Base-by-base conservation (phyloP, 2,888 invertebrate species). In the Eupithecia subumbrata region DNA sequence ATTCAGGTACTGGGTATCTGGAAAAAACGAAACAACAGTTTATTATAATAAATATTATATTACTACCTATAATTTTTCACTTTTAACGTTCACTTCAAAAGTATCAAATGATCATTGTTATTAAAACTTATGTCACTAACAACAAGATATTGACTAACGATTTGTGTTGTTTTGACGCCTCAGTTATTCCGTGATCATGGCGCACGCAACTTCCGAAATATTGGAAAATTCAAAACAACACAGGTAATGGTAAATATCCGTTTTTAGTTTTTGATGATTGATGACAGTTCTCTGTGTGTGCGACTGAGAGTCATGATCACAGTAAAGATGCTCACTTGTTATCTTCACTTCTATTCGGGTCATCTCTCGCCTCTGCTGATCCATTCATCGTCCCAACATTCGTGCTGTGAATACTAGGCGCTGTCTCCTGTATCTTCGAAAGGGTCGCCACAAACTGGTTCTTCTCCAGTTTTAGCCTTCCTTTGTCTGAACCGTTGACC, bases 341-440 rank as follows among this genome's bases (percentile, higher is more conserved):
- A 81, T 95, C 95, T 82, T 92, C 93, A 84, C 89, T 89, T 83
- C 87, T 77, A 77, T 77, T 91, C 56, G 91, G 88, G 48, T 92
- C 93, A 69, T 93, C 92, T 80, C 87, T 88, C 74, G 79, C 73
- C 67, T 89, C 88, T 22, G 91, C 89, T 16, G 94, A 90, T 66
- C 95, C 96, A 82, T 96, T 92, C 63, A 94, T 81, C 1, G 89
- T 89, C 40, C 92, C 92, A 73, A 86, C 81, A 79, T 93, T 92
- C 79, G 86, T 88, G 77, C 90, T 91, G 78, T 91, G 91, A 82
- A 90, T 84, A 73, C 92, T 91, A 5, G 95, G 93, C 73, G 95
- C 91, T 76, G 95, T 96, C 85, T 96, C 96, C 79, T 96, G 96
- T 89, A 96, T 96, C 84, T 96, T 95, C 60, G 96, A 95, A 72